phyloP scores from a whole-genome alignment of 2,888 invertebrate genomes.

The Operophtera brumata region DNA sequence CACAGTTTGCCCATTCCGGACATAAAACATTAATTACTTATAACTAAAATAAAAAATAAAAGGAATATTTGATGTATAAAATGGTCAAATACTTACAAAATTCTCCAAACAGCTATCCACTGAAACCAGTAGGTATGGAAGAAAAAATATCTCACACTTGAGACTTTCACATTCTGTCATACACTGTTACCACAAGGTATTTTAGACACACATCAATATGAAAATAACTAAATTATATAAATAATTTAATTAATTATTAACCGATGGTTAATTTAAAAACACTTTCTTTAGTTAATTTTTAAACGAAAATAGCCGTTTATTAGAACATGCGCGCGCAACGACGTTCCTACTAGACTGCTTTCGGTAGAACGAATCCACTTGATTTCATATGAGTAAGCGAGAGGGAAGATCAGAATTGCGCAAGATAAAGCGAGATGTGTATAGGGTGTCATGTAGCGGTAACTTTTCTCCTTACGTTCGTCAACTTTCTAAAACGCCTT shows the following conservation, averaged over 20 bases:
- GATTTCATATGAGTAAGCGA: slow-evolving; percentile 53
- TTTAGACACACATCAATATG: not conserved
- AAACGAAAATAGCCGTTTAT: slow-evolving; percentile 43
- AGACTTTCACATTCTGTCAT: slow-evolving; percentile 65
- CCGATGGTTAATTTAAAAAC: slow-evolving; percentile 15
- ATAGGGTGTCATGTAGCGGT: slow-evolving; percentile 73
- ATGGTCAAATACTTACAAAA: slow-evolving; percentile 2
- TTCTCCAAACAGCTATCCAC: slow-evolving; percentile 5
- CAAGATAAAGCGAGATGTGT: slow-evolving; percentile 49
- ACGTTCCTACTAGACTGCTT: slow-evolving; percentile 60
- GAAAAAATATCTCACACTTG: slow-evolving; percentile 23
- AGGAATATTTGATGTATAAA: not conserved
- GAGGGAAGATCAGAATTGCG: slow-evolving; percentile 40
- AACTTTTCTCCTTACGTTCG: slow-evolving; percentile 76
- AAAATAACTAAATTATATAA: not conserved
- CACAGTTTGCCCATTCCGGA: too few species aligned
- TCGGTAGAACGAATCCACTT: slow-evolving; percentile 50
- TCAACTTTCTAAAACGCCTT: slow-evolving; percentile 76
- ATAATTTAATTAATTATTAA: not conserved
- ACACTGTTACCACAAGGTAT: slow-evolving; percentile 8
- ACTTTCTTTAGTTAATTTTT: slow-evolving; percentile 41
- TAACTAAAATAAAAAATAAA: too few species aligned
- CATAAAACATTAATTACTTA: too few species aligned
- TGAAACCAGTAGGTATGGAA: slow-evolving; percentile 3
- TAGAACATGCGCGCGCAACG: slow-evolving; percentile 56